phyloP scores from a whole-genome alignment of 2,797 vertebrate species.

The Schizopygopsis malacanthus region DNA sequence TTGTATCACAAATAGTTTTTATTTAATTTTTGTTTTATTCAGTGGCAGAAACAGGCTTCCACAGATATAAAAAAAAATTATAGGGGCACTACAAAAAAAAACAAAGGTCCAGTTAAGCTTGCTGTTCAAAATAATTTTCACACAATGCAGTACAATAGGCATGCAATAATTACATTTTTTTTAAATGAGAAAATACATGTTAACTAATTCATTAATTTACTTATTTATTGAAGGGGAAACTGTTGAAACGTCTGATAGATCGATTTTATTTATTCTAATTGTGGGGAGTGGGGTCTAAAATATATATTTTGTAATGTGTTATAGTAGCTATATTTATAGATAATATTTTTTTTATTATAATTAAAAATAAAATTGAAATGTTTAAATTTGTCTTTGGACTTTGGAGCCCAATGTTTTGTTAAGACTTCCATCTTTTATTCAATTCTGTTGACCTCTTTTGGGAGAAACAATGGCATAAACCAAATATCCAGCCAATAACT shows the following conservation, averaged over 20 bases:
- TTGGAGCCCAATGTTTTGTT: not conserved
- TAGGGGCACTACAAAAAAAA: not conserved
- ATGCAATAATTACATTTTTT: not conserved
- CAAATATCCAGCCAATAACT: not conserved
- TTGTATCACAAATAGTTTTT: too few relatives aligned
- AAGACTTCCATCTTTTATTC: not conserved
- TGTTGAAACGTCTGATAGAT: too few relatives aligned
- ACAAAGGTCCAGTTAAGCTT: not conserved
- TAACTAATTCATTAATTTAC: too few relatives aligned
- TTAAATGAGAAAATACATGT: too few relatives aligned
- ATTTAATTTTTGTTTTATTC: too few relatives aligned
- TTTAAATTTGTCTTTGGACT: not conserved
- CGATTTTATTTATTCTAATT: too few relatives aligned
- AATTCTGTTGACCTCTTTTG: not conserved
- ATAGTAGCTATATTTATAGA: not conserved
- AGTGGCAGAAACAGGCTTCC: too few relatives aligned
- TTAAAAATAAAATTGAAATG: not conserved
- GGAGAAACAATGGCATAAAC: not conserved
- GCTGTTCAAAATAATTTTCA: not conserved
- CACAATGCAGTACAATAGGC: not conserved
- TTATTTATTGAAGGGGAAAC: too few relatives aligned
- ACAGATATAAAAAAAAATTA: not conserved
- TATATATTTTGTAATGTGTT: not conserved
- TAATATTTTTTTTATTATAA: not conserved
- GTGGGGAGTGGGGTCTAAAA: too few relatives aligned